A percentile compares a stretch with the other conserved stretches of the same genome.
Conservation (phyloP, 53 echinoderm and acorn worm genomes). For the Actinopyga echinites region DNA sequence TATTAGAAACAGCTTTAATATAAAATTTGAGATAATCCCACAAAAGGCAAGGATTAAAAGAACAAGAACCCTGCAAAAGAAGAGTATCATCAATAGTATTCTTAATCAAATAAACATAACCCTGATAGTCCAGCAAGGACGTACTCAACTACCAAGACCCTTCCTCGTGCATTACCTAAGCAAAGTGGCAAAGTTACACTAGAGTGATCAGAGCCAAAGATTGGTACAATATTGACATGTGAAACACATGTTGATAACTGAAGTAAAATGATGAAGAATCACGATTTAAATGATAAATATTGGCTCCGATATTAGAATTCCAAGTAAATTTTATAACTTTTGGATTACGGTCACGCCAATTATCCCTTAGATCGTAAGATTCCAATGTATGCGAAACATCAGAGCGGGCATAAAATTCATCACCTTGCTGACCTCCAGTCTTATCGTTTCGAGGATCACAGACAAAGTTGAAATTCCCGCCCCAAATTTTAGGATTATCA, state of each 20-base stretch:
- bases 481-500: slow-evolving; percentile 5
- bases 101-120: neutral
- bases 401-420: slow-evolving; percentile 14
- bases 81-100: neutral
- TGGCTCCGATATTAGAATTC: slow-evolving; percentile 6
- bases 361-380: slow-evolving; percentile 2
- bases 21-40: neutral
- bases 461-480: slow-evolving; percentile 37
- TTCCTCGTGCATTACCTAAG: neutral
- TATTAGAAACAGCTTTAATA: neutral
- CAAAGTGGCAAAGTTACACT: neutral
- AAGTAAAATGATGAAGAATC: slow-evolving; percentile 29
- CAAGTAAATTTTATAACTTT: neutral
- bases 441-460: slow-evolving; percentile 19
- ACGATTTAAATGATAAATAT: slow-evolving; percentile 17
- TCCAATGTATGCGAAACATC: neutral
- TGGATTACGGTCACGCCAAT: slow-evolving; percentile 21
- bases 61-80: neutral
- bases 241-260: neutral
- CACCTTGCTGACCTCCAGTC: neutral
- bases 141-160: slow-evolving; percentile 45
- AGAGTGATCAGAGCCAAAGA: slow-evolving; percentile 27
- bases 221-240: neutral
- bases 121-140: neutral
- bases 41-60: neutral